Conservation (phyloP, 2,113 vertebrate genomes). For the Hiodon alosoides region DNA sequence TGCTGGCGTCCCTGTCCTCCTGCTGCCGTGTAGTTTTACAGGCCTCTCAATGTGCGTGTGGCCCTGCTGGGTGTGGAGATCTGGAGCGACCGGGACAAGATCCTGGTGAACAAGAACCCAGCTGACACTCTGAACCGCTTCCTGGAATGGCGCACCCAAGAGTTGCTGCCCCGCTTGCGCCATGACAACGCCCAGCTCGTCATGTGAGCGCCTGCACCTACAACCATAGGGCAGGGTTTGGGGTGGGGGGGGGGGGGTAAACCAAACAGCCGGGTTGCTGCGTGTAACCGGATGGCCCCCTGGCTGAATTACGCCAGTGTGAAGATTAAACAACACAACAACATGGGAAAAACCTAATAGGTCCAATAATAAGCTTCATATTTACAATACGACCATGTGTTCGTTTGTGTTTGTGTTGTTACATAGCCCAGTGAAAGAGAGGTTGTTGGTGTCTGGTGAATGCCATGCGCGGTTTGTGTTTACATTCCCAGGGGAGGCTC, state of each 20-base stretch:
- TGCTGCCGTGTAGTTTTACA: conserved; percentile 71
- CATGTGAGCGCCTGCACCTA: conserved; percentile 64
- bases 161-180: conserved; percentile 71
- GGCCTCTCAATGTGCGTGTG: conserved; percentile 76
- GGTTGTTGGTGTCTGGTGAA: neutral
- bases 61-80: conserved; percentile 80
- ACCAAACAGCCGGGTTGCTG: neutral
- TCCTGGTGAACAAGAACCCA: conserved; percentile 60
- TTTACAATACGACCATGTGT: too few species aligned
- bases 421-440: conserved; percentile 11
- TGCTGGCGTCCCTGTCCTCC: neutral
- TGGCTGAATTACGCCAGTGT: too few species aligned
- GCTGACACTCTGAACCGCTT: conserved; percentile 69
- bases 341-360: too few species aligned
- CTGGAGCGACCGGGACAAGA: conserved; percentile 72
- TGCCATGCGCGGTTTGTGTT: neutral
- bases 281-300: too few species aligned
- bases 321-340: too few species aligned
- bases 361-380: too few species aligned
- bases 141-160: conserved; percentile 73
- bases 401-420: too few species aligned
- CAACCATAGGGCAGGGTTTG: too few species aligned
- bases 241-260: too few species aligned
- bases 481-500: conserved; percentile 57
- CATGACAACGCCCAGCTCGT: conserved; percentile 91